These are phyloP conservation scores for Ceratitis capitata DNA, from an alignment of 1,140 invertebrate species.

Conservation along the genomic window DNA sequence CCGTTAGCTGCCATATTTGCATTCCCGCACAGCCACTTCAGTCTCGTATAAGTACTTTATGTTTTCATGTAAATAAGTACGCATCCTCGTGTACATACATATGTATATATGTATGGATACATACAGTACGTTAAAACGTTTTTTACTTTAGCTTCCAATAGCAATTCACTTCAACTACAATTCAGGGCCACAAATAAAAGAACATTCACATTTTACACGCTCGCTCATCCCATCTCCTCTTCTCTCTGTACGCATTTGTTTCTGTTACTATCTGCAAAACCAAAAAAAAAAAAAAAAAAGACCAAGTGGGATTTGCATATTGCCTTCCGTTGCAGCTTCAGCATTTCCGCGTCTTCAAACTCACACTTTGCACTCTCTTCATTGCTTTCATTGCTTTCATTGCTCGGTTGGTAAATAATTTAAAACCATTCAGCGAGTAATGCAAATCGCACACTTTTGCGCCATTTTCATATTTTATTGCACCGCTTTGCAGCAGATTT, in stretches of 20 bases:
- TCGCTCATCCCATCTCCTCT: background rate
- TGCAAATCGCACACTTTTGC: conserved; percentile 26
- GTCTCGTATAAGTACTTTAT: too few species aligned
- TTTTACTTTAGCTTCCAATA: background rate
- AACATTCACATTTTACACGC: background rate
- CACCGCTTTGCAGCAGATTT: background rate
- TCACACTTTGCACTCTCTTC: background rate
- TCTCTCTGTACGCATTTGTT: background rate
- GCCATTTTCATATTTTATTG: conserved; percentile 34
- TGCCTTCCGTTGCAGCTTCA: background rate
- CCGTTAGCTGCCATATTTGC: background rate
- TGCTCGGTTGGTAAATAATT: conserved; percentile 19
- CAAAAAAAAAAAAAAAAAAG: background rate
- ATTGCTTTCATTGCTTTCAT: too few species aligned
- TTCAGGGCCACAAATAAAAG: conserved; percentile 18
- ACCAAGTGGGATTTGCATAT: background rate
- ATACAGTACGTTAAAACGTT: background rate
- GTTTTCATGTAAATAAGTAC: too few species aligned
- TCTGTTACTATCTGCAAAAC: background rate
- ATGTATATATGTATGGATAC: background rate
- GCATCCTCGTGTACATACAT: background rate
- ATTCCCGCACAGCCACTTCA: background rate
- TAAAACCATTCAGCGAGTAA: conserved; percentile 29
- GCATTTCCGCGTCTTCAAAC: background rate
- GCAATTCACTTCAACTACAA: conserved; percentile 15